Conservation (phyloP, 2,113 vertebrate species). For the Dromaius novaehollandiae region DNA sequence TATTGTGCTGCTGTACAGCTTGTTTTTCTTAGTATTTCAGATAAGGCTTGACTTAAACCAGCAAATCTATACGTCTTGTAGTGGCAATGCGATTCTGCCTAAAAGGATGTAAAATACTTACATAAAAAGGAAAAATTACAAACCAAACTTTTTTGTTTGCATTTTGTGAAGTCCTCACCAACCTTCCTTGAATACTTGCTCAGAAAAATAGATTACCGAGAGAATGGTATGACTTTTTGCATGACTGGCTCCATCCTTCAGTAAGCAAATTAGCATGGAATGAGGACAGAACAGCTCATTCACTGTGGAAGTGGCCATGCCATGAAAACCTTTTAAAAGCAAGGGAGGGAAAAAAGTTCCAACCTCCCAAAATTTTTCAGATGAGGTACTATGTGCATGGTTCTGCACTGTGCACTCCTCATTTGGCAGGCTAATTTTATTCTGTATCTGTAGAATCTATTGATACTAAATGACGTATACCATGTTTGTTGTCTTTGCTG, state of each 20-base stretch:
- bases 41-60: not conserved
- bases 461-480: not conserved
- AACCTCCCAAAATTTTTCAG: not conserved
- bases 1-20: not conserved
- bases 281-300: not conserved
- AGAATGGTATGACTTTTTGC: not conserved
- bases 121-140: not conserved
- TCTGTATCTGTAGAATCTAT: not conserved
- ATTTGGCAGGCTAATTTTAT: not conserved
- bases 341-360: not conserved
- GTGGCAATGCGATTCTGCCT: not conserved
- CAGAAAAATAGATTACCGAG: not conserved
- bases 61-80: not conserved
- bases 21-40: not conserved
- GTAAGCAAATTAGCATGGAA: not conserved
- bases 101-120: not conserved
- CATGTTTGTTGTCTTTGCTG: not conserved
- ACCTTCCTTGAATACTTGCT: not conserved
- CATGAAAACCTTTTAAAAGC: not conserved
- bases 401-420: not conserved
- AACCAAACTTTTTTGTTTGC: not conserved
- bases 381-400: not conserved
- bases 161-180: not conserved
- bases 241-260: not conserved
- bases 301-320: not conserved